These are phyloP conservation scores for Rhinophrynus dorsalis DNA, from an alignment of 2,797 vertebrate genomes.

Conservation along the genomic window DNA sequence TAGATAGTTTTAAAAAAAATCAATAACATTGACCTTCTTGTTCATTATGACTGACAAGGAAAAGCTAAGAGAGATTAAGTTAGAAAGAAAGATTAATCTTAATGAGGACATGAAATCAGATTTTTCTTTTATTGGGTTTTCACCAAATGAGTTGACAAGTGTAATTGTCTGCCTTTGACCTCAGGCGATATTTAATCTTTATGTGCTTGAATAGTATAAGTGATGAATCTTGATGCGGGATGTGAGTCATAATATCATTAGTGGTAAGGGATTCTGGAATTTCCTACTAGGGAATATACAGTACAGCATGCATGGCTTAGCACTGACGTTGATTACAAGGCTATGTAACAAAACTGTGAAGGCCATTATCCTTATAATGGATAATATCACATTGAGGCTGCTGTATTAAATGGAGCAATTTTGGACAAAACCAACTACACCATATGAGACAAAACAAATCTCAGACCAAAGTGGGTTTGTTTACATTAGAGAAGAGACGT, in stretches of 20 bases:
- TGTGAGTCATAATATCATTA: background rate
- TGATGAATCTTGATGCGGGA: background rate
- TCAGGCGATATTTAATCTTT: background rate
- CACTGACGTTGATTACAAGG: too few species aligned
- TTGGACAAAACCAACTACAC: too few species aligned
- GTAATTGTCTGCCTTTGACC: background rate
- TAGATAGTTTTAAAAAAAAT: slow-evolving; percentile 9
- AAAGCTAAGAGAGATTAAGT: slow-evolving; percentile 18
- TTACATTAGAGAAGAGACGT: too few species aligned
- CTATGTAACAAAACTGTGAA: too few species aligned
- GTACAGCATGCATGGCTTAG: background rate
- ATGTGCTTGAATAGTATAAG: background rate
- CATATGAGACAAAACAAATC: too few species aligned
- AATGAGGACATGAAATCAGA: slow-evolving; percentile 11
- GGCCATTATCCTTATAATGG: too few species aligned
- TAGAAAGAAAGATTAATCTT: slow-evolving; percentile 12
- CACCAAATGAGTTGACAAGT: slow-evolving; percentile 14
- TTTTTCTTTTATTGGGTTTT: slow-evolving; percentile 13
- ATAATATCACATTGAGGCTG: too few species aligned
- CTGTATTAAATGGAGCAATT: too few species aligned
- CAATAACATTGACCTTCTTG: slow-evolving; percentile 6
- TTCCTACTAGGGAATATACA: background rate
- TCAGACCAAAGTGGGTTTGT: too few species aligned
- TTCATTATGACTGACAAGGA: slow-evolving; percentile 6
- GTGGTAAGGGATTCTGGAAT: background rate